Evolutionary conservation across 2,888 invertebrate genomes (phyloP), one percentile per base, ranked within the genome.

Genomic region (Hypercompe scribonia): DNA sequence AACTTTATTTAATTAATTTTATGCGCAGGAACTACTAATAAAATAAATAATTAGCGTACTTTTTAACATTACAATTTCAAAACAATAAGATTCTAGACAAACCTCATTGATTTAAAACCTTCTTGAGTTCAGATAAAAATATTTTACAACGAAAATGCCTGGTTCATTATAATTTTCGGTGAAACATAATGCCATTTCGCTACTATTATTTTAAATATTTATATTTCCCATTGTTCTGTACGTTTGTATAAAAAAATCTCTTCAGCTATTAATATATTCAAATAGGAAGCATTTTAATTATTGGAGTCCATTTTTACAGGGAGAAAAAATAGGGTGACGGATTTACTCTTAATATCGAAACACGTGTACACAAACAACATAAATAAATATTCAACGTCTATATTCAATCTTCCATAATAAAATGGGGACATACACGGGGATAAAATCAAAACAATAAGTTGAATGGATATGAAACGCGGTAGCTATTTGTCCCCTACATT

Each of bases 401-500:
- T n/a, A 31, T n/a, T 61, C 33, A 11, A 67, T 58, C 28, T 39
- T 66, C 36, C 42, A 3, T 70, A 54, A 34, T 31, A 70, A 42
- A 70, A 54, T 33, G 50, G 65, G 65, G 65, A 46, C 31, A 36
- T 72, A 69, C 31, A 54, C n/a, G 50, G 24, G 24, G 24, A 54
- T 54, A n/a, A n/a, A 66, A 65, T 69, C 18, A 36, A 61, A 34
- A 75, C 66, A 75, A 75, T 72, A 66, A 65, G 24, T 65, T 72
- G 69, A 81, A 84, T 79, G 65, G 65, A n/a, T 18, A 31, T 33
- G 66, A 74, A 74, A 76, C 73, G 76, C 74, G 76, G 73, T 65
- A 63, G 58, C 71, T 72, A 84, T 84, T 84, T 84, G 68, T 82
- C 80, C 78, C 70, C 64, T 67, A 65, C 65, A 73, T 77, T 82